Conservation (phyloP, 2,888 invertebrate species). For the Orthonychiurus folsomi region DNA sequence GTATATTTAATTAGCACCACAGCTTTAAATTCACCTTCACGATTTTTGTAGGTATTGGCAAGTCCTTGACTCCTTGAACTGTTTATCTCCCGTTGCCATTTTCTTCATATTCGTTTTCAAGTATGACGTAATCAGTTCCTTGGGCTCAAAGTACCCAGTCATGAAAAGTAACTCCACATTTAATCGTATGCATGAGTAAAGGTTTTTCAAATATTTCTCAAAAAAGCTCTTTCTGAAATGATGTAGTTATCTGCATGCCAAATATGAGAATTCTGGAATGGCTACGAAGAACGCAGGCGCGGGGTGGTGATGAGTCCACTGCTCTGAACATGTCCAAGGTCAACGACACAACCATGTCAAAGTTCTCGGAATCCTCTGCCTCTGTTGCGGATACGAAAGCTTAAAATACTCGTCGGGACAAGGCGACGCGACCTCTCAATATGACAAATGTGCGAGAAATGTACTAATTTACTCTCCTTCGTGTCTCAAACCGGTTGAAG, state of each 20-base stretch:
- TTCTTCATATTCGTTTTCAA: constrained; percentile 15
- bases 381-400: background rate
- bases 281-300: background rate
- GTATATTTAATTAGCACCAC: too few relatives aligned
- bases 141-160: background rate
- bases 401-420: background rate
- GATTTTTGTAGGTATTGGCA: constrained; percentile 1
- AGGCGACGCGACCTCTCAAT: too few relatives aligned
- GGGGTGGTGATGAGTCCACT: background rate
- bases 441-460: too few relatives aligned
- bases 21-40: background rate
- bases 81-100: constrained; percentile 8
- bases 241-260: background rate
- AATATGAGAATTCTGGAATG: background rate
- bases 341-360: background rate
- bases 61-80: constrained; percentile 9
- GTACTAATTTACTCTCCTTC: too few relatives aligned
- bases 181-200: too few relatives aligned
- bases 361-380: background rate
- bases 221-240: background rate
- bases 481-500: too few relatives aligned
- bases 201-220: background rate
- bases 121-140: background rate
- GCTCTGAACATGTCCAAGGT: constrained; percentile 1
- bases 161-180: background rate